Base-by-base conservation (phyloP, 2,888 invertebrate species). In the Pimpla rufipes region DNA sequence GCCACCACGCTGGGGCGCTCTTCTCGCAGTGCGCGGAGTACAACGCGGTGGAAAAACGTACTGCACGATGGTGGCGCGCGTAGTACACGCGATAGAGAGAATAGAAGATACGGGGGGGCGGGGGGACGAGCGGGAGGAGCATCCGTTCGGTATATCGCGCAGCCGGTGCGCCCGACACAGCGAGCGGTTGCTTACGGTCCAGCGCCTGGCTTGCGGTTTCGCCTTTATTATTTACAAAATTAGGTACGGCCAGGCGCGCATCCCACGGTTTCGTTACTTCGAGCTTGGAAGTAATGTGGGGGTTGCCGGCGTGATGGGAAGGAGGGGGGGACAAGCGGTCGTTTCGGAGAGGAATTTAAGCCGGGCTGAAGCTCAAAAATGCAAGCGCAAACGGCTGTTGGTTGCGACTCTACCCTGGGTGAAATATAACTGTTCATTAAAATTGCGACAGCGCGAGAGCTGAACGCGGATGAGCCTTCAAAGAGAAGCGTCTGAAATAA, bases 181-280 rank as follows among this genome's bases (percentile, higher is more conserved):
- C 66, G 47, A 47, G 71, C 73, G 80, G 67, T 81, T 80, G 67
- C 83, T 77, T 64, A 83, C 77, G 81, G 83, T 85, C 81, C 79
- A 74, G 68, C 77, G 77, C 37, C 67, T 73, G 67, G 78, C 62
- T 83, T 82, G 87, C 66, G 86, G 87, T 86, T 85, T 87, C 83
- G 76, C 86, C 86, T 88, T 88, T 88, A 87, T 88, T 88, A 88
- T 88, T 85, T 87, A 84, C 85, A 85, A 86, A 89, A 88, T 88
- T 87, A 86, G 85, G 81, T 83, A 85, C 81, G 77, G 73, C 81
- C 76, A 79, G 83, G 64, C 70, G 83, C 71, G 83, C 79, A 66
- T 77, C 73, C 81, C 77, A 70, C 71, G 79, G 62, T 57, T 77
- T 80, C 80, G 85, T 83, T 86, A 79, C 79, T 78, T 73, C 70